phyloP scores from a whole-genome alignment of 2,797 vertebrate species.

The Pangasius macronema region DNA sequence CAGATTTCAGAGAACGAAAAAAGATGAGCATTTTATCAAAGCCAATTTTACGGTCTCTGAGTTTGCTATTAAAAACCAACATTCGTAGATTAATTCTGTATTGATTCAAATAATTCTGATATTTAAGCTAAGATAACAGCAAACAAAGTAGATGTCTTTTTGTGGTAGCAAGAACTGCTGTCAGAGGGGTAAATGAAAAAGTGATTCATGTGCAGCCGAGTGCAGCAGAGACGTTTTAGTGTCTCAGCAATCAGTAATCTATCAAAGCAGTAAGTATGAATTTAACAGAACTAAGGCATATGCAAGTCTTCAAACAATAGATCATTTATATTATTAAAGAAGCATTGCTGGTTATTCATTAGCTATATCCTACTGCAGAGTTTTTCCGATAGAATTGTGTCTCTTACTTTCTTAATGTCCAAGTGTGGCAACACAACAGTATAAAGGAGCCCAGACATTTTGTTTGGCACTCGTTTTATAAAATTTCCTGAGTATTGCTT shows the following conservation, averaged over 20 bases:
- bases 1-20: slow-evolving; percentile 4
- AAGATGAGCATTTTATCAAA: slow-evolving; percentile 12
- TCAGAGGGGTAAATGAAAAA: background rate
- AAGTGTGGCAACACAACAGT: background rate
- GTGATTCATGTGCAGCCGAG: background rate
- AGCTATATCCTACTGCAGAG: background rate
- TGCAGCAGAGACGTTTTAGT: background rate
- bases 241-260: slow-evolving; percentile 3
- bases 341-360: background rate
- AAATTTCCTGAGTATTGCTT: background rate
- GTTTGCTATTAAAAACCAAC: slow-evolving; percentile 19
- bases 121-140: slow-evolving; percentile 14
- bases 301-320: slow-evolving; percentile 16
- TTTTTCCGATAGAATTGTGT: background rate
- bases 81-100: slow-evolving; percentile 22
- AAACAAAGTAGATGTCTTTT: slow-evolving; percentile 22
- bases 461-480: slow-evolving; percentile 19
- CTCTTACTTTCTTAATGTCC: background rate
- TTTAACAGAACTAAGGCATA: background rate
- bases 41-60: background rate
- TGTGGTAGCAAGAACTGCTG: background rate
- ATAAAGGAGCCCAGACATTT: slow-evolving; percentile 1
- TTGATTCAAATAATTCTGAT: slow-evolving; percentile 21
- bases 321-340: slow-evolving; percentile 8
- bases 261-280: background rate